Conservation (phyloP, 2,797 vertebrate genomes). For the Pelodytes ibericus region DNA sequence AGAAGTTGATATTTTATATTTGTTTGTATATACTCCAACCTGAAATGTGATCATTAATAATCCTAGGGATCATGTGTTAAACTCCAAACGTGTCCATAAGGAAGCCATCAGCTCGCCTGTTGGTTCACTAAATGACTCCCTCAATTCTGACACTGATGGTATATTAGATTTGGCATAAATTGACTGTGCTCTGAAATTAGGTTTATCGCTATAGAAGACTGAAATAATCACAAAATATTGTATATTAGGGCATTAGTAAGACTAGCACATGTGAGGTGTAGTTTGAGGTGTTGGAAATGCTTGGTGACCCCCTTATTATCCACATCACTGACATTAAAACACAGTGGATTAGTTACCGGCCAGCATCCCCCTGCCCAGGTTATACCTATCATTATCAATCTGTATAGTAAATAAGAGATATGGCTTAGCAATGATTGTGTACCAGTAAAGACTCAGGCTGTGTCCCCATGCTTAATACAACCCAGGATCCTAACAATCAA, state of each 20-base stretch:
- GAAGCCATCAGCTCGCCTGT: neutral
- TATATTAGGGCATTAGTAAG: neutral
- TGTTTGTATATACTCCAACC: slow-evolving; percentile 3
- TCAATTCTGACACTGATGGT: neutral
- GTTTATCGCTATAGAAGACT: neutral
- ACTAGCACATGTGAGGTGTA: neutral
- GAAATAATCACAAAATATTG: neutral
- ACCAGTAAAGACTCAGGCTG: neutral
- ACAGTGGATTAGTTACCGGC: neutral
- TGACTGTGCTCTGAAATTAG: neutral
- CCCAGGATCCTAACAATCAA: too few relatives aligned
- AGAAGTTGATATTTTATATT: slow-evolving; percentile 16
- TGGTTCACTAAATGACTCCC: neutral
- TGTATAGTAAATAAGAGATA: too few relatives aligned
- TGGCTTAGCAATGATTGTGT: neutral
- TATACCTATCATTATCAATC: neutral
- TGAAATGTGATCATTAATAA: slow-evolving; percentile 1
- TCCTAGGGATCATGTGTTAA: neutral
- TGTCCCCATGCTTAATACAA: too few relatives aligned
- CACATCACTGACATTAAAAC: too few relatives aligned
- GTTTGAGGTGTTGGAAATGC: neutral
- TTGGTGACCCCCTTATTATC: too few relatives aligned
- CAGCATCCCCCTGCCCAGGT: neutral
- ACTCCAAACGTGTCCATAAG: neutral
- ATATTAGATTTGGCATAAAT: neutral